Conservation (phyloP, 2,888 invertebrate genomes). For the Miltochrista miniata region DNA sequence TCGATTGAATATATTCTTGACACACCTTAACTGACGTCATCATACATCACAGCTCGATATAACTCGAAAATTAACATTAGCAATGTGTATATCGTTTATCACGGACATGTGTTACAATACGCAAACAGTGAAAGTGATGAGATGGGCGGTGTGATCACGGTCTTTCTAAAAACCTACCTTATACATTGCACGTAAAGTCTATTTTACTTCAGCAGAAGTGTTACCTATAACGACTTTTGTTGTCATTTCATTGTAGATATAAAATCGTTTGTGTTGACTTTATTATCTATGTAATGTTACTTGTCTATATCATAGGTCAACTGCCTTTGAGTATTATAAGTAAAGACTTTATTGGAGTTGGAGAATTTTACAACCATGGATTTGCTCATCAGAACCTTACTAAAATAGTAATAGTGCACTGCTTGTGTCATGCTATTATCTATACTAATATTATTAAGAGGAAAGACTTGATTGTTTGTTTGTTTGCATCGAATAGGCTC, state of each 20-base stretch:
- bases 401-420: no score
- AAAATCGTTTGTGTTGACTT: slow-evolving; percentile 6
- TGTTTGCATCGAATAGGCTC: no score
- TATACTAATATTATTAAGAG: no score
- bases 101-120: slow-evolving; percentile 21
- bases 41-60: not conserved
- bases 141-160: slow-evolving; percentile 8
- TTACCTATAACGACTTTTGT: slow-evolving; percentile 9
- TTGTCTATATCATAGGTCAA: not conserved
- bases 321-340: no score
- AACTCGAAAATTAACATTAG: slow-evolving; percentile 21
- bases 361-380: no score
- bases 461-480: no score
- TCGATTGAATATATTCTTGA: no score
- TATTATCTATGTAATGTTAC: not conserved
- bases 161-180: slow-evolving; percentile 13
- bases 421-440: no score
- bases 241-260: slow-evolving; percentile 34
- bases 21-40: no score
- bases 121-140: slow-evolving; percentile 35
- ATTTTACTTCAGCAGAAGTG: not conserved
- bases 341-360: no score
- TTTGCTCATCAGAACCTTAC: no score
- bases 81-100: slow-evolving; percentile 22
- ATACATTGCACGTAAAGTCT: slow-evolving; percentile 2